A percentile compares a stretch with the other conserved stretches of the same genome.
These are phyloP conservation scores for Strix uralensis DNA, from an alignment of 2,113 vertebrate species.

Conservation along the genomic window DNA sequence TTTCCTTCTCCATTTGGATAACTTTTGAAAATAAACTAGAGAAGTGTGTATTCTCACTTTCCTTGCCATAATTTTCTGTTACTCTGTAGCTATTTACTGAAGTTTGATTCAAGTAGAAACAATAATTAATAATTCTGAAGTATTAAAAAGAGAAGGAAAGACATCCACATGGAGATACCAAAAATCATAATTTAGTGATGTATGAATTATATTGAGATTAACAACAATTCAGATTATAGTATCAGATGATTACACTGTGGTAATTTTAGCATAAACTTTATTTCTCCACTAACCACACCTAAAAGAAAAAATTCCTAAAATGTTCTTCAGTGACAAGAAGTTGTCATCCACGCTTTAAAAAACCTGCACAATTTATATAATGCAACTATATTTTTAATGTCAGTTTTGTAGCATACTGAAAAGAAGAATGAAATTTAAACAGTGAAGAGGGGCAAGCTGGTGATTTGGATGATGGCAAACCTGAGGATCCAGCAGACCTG, in stretches of 20 bases:
- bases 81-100: not conserved
- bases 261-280: not conserved
- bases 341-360: not conserved
- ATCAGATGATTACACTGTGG: not conserved
- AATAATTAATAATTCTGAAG: not conserved
- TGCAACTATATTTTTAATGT: not conserved
- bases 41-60: not conserved
- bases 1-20: not conserved
- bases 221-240: not conserved
- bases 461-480: not conserved
- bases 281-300: not conserved
- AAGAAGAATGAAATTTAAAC: not conserved
- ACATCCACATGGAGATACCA: not conserved
- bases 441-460: not conserved
- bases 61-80: not conserved
- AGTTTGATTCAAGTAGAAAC: not conserved
- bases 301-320: not conserved
- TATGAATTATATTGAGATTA: not conserved
- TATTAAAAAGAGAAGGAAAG: not conserved
- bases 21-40: slow-evolving; percentile 19
- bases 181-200: not conserved
- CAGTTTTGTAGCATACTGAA: not conserved
- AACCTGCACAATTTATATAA: not conserved
- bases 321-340: not conserved
- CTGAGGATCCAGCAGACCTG: not conserved